These are phyloP conservation scores for Dallia pectoralis DNA, from an alignment of 2,797 vertebrate species.

Conservation along the genomic window DNA sequence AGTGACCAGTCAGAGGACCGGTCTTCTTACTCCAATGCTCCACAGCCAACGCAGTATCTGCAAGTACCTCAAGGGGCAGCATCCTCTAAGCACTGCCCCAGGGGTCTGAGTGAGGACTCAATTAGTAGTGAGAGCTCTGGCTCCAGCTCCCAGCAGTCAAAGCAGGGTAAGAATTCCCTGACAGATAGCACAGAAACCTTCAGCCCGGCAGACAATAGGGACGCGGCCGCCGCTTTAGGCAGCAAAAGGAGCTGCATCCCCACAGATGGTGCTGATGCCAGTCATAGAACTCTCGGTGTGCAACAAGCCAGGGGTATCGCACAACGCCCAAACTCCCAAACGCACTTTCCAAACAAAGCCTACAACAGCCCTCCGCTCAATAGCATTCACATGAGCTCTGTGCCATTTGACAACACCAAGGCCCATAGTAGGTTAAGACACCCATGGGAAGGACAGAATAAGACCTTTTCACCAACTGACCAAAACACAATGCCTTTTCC, in stretches of 20 bases:
- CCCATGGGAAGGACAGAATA: conserved; percentile 83
- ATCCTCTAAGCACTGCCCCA: conserved; percentile 71
- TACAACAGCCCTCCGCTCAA: conserved; percentile 71
- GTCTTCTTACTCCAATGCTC: conserved; percentile 67
- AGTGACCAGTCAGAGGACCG: conserved; percentile 73
- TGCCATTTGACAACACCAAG: conserved; percentile 78
- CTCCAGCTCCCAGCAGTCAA: conserved; percentile 76
- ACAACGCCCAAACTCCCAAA: conserved; percentile 79
- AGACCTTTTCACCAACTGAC: conserved; percentile 78
- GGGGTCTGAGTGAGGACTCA: conserved; percentile 73
- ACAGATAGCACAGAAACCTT: conserved; percentile 81
- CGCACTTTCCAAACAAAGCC: conserved; percentile 85
- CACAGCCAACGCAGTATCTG: conserved; percentile 72
- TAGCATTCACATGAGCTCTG: conserved; percentile 65
- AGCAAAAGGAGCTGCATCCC: conserved; percentile 77
- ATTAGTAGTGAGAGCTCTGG: conserved; percentile 77
- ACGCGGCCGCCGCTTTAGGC: conserved; percentile 68
- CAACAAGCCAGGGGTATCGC: conserved; percentile 81
- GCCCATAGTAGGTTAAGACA: conserved; percentile 74
- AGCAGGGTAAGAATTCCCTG: conserved; percentile 74
- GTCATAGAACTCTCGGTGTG: conserved; percentile 77
- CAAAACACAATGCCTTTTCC: conserved; percentile 77
- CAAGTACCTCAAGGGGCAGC: conserved; percentile 65
- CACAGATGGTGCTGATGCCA: conserved; percentile 72
- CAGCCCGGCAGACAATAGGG: conserved; percentile 74